Base-by-base conservation (phyloP, 2,113 vertebrate species). In the Chaetorhynchus papuensis region DNA sequence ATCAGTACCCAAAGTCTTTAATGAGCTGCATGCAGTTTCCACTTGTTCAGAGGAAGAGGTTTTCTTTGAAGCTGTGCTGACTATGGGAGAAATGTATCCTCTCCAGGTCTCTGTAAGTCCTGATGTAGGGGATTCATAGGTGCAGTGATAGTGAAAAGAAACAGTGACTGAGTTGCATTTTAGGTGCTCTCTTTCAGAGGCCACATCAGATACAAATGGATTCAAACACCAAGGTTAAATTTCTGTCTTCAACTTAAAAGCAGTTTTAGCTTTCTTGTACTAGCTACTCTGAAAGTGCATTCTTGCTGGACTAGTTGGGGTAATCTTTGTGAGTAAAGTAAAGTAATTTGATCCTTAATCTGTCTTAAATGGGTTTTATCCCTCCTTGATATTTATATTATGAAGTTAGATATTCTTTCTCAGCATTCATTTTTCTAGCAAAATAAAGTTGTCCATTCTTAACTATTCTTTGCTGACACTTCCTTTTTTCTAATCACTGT, bases 101-200 rank as follows among this genome's bases (percentile, higher is more conserved):
- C 19, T 85, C 6, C 19, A 57, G 44, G 24, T 33, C 66, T 59
- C 13, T 64, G 15, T 45, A 59, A 52, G 18, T 31, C 39, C 22
- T 60, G 21, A 23, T 13, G 7, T 12, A 19, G 10, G 21, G 30
- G 26, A 39, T 64, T 50, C 2, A 1, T 15, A 47, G 68, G 4
- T 18, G 4, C 9, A 49, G 42, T 26, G 41, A 33, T 22, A 41
- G 50, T 5, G 2, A 42, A 30, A 66, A 35, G 6, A 57, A 76
- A 16, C 2, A 5, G 21, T 7, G 1, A 27, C 13, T 2, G 37
- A 45, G 6, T 35, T 74, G 41, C 1, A 8, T 30, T 77, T 64
- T 54, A 60, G 30, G 4, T 2, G 33, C 6, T 74, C 13, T 44
- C 3, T 60, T 5, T 33, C 16, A 52, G 23, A 69, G 17, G 8